Evolutionary conservation across 2,113 vertebrate genomes (phyloP), one percentile per base, ranked within the genome.

Genomic region (Zosterops pallidus): DNA sequence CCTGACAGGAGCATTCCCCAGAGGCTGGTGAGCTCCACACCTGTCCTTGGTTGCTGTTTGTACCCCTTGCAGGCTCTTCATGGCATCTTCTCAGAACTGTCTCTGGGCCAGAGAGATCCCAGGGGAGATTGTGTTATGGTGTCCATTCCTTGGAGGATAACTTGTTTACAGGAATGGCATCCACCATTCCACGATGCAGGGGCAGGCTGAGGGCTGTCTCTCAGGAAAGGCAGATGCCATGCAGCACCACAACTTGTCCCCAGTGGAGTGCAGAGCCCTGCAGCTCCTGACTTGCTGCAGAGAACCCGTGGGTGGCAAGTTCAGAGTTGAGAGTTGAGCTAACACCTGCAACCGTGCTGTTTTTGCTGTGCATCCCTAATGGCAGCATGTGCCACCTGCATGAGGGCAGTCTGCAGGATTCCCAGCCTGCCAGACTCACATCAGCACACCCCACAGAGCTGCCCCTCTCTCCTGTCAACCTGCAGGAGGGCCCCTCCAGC

Each of bases 121-220:
- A 9, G 62, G 50, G 19, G 20, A 80, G 13, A 20, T n/a, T 25
- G 63, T 21, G 16, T 23, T 35, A 2, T 0, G 9, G 18, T 37
- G 37, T 39, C 22, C 1, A 0, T 46, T 42, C 53, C 39, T 19
- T 26, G 33, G 57, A 26, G 39, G 25, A 3, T 41, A 50, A 29
- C 53, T 33, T 31, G 17, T 53, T 53, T 31, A 18, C 19, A 53
- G 52, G 52, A 53, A 19, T 29, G 52, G 22, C 39, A 55, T 5
- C 22, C n/a, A 2, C 2, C 3, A 5, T 28, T 64, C 33, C 68
- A 22, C 0, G 0, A 4, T 1, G 13, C 46, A 56, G 49, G 28
- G 3, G 5, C 44, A 68, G 1, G 0, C 0, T 42, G 57, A 47
- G 41, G 2, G 0, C 59, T 52, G 33, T 56, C 29, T 64, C 53